Evolutionary conservation across 2,888 invertebrate species (phyloP).

Genomic region (Helleia helle): DNA sequence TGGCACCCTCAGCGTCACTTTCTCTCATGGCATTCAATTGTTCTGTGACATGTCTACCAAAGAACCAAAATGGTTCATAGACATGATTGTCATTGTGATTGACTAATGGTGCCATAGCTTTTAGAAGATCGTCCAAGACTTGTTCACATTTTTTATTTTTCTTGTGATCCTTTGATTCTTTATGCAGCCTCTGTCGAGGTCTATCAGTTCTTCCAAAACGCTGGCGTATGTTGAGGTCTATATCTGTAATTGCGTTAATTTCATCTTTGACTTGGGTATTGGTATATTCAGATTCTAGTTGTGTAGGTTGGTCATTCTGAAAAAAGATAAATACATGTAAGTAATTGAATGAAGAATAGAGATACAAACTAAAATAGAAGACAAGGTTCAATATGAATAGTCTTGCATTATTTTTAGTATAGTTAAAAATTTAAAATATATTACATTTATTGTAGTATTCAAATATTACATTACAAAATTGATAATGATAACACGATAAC

Average conservation of each 20-base stretch:
- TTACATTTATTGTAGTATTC: too few relatives aligned
- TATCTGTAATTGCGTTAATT: slow-evolving; percentile 29
- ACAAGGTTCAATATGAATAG: too few relatives aligned
- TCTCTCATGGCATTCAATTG: slow-evolving; percentile 44
- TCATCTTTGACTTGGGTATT: slow-evolving; percentile 38
- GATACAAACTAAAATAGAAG: too few relatives aligned
- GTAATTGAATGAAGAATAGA: too few relatives aligned
- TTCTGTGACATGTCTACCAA: slow-evolving; percentile 53
- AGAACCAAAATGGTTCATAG: slow-evolving; percentile 43
- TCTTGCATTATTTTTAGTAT: too few relatives aligned
- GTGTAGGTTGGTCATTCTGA: not conserved
- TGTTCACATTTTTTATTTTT: slow-evolving; percentile 36
- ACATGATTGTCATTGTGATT: slow-evolving; percentile 14
- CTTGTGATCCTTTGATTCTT: slow-evolving; percentile 17
- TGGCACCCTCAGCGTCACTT: slow-evolving; percentile 41
- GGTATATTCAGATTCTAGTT: not conserved
- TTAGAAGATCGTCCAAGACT: slow-evolving; percentile 43
- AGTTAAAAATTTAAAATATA: too few relatives aligned
- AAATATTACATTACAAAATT: too few relatives aligned
- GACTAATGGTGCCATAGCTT: slow-evolving; percentile 40
- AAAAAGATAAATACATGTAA: not conserved
- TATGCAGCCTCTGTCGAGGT: slow-evolving; percentile 31
- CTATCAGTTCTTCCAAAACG: slow-evolving; percentile 41
- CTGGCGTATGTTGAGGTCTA: slow-evolving; percentile 36
- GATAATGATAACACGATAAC: too few relatives aligned